Conservation (phyloP, 2,888 invertebrate genomes). For the Cactoblastis cactorum region DNA sequence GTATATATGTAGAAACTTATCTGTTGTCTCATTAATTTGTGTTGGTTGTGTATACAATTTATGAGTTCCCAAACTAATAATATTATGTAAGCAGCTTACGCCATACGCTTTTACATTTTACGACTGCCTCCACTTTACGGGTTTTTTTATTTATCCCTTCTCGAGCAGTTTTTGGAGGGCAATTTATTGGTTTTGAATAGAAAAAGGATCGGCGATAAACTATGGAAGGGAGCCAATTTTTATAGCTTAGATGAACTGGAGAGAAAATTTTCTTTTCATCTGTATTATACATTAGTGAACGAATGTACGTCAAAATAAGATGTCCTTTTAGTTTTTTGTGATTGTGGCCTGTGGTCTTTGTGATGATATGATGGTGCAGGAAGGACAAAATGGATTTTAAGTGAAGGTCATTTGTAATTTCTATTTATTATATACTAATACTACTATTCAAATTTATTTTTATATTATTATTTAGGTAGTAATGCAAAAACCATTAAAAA, state of each 20-base stretch:
- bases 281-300: neutral
- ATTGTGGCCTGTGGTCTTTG: no score
- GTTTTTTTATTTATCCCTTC: conserved; percentile 18
- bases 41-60: conserved; percentile 1
- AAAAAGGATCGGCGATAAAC: conserved; percentile 8
- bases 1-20: neutral
- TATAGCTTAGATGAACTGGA: neutral
- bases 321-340: neutral
- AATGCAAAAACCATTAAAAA: no score
- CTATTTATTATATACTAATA: no score
- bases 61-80: conserved; percentile 15
- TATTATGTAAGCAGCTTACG: conserved; percentile 19
- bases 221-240: conserved; percentile 1
- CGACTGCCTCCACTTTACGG: conserved; percentile 4
- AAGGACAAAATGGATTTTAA: no score
- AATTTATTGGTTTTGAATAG: conserved; percentile 18
- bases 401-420: no score
- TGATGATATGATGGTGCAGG: no score
- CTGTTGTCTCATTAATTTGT: neutral
- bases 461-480: no score
- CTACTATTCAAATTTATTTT: no score
- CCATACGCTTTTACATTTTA: conserved; percentile 17
- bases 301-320: neutral
- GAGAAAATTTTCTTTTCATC: neutral
- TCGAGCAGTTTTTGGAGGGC: conserved; percentile 18